A percentile compares a stretch with the other conserved stretches of the same genome.
These are phyloP conservation scores for Melanotus villosus DNA, from an alignment of 2,888 invertebrate species.

Conservation along the genomic window DNA sequence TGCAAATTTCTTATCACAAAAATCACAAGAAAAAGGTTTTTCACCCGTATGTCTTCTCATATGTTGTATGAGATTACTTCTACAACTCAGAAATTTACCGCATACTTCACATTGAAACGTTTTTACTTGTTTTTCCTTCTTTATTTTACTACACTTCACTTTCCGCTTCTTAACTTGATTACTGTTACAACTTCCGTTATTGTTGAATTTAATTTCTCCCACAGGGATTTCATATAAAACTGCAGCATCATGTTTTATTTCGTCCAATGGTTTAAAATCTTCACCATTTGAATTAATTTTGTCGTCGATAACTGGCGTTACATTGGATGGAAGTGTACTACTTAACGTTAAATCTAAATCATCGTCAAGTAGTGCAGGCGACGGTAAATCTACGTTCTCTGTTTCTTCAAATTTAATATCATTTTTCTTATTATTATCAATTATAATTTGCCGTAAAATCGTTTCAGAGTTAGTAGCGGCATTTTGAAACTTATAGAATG, in stretches of 20 bases:
- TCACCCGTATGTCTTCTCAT: slow-evolving; percentile 56
- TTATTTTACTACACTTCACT: neutral
- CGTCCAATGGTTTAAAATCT: neutral
- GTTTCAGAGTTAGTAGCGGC: slow-evolving; percentile 51
- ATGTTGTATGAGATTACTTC: slow-evolving; percentile 57
- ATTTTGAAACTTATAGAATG: slow-evolving; percentile 55
- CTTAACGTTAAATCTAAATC: neutral
- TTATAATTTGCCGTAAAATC: slow-evolving; percentile 43
- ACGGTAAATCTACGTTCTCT: neutral
- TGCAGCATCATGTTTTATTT: neutral
- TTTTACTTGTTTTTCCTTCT: slow-evolving; percentile 5
- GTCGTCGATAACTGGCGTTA: neutral
- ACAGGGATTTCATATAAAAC: slow-evolving; percentile 10
- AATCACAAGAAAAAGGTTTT: slow-evolving; percentile 56
- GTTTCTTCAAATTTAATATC: neutral
- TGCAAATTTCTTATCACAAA: slow-evolving; percentile 57
- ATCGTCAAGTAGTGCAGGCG: neutral
- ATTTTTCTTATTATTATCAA: neutral
- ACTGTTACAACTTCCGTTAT: neutral
- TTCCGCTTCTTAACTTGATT: neutral
- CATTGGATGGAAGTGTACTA: neutral
- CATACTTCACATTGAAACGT: slow-evolving; percentile 57
- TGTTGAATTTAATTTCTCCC: neutral
- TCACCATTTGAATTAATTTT: neutral
- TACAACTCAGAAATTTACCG: slow-evolving; percentile 54